Conservation (phyloP, 2,888 invertebrate genomes). For the Drosophila meridiana region DNA sequence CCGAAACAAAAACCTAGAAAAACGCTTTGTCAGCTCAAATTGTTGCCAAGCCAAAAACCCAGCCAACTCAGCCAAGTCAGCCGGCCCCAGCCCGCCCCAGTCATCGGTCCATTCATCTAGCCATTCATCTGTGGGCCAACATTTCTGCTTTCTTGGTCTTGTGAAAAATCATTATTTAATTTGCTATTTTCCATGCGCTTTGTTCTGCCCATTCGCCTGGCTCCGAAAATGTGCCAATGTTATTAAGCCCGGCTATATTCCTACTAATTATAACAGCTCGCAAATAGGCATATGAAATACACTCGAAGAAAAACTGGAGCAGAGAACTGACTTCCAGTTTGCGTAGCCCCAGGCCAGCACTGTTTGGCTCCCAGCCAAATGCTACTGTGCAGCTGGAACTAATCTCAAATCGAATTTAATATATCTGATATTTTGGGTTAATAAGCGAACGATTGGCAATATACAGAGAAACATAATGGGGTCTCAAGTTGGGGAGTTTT, state of each 20-base stretch:
- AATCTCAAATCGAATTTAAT: too few species aligned
- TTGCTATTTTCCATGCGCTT: conserved; percentile 47
- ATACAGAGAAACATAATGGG: too few species aligned
- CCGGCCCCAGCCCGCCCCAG: conserved; percentile 8
- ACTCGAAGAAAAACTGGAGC: not conserved
- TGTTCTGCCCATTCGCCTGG: conserved; percentile 35
- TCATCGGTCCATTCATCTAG: conserved; percentile 1
- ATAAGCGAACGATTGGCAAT: too few species aligned
- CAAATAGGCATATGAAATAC: not conserved
- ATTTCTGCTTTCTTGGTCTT: conserved; percentile 35
- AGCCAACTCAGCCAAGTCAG: not conserved
- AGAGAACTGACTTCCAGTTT: not conserved
- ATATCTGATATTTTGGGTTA: too few species aligned
- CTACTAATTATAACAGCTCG: conserved; percentile 27
- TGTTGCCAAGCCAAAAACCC: conserved; percentile 15
- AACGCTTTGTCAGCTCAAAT: conserved; percentile 65
- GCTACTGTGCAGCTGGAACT: not conserved
- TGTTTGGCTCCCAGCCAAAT: not conserved
- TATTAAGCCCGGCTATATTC: conserved; percentile 49
- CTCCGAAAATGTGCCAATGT: conserved; percentile 72
- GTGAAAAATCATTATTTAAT: conserved; percentile 63
- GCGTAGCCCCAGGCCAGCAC: not conserved
- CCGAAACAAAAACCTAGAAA: conserved; percentile 40
- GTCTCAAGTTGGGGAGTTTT: too few species aligned
- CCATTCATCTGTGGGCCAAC: conserved; percentile 19